These are phyloP conservation scores for Drosophila tristis DNA, from an alignment of 1,140 invertebrate species.

Conservation along the genomic window DNA sequence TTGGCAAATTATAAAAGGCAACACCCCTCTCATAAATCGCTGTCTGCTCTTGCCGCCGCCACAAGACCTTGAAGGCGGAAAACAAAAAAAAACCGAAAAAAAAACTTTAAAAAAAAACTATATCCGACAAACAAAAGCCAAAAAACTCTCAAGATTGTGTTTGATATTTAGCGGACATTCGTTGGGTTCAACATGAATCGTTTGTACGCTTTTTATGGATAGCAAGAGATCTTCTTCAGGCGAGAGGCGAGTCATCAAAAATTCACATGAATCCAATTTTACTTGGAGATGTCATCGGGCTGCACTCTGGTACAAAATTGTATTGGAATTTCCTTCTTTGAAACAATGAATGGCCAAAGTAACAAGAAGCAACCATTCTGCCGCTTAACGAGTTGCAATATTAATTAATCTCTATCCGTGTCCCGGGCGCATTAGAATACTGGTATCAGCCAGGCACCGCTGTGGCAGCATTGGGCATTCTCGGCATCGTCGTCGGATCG, in stretches of 20 bases:
- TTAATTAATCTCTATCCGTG: constrained; percentile 55
- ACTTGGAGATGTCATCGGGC: constrained; percentile 15
- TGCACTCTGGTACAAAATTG: neutral
- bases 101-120: constrained; percentile 13
- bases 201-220: constrained; percentile 7
- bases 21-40: constrained; percentile 57
- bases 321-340: constrained; percentile 29
- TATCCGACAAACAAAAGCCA: constrained; percentile 28
- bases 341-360: constrained; percentile 40
- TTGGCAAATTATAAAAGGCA: constrained; percentile 57
- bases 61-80: constrained; percentile 46
- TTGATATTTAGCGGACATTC: constrained; percentile 42
- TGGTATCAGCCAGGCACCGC: constrained; percentile 27
- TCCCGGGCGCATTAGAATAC: constrained; percentile 55
- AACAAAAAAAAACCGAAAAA: constrained; percentile 14
- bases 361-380: constrained; percentile 3
- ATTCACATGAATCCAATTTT: constrained; percentile 20
- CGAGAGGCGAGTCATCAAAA: constrained; percentile 13
- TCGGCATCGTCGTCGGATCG: constrained; percentile 30
- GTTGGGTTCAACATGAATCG: constrained; percentile 30
- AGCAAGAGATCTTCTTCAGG: constrained; percentile 1
- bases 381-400: constrained; percentile 44
- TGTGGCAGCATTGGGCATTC: constrained; percentile 40
- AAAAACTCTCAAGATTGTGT: constrained; percentile 50
- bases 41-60: constrained; percentile 40